These are phyloP conservation scores for Rhodinocichla rosea DNA, from an alignment of 2,113 vertebrate genomes.

Conservation along the genomic window DNA sequence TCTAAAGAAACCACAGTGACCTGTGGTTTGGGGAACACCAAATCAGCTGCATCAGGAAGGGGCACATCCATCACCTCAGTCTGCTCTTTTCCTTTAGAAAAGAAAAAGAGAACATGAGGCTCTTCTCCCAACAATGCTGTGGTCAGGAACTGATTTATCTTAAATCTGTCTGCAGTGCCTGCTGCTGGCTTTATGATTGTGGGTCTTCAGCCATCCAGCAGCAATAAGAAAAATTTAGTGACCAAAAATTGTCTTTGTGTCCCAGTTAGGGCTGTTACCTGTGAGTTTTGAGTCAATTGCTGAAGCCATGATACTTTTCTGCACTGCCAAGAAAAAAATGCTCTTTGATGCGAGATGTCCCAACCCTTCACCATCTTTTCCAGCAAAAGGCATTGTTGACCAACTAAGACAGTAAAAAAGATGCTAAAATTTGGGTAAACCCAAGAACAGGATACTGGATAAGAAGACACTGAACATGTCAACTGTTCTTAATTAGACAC, in stretches of 20 bases:
- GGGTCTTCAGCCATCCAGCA: background rate
- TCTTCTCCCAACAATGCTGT: slow-evolving; percentile 2
- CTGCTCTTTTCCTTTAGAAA: background rate
- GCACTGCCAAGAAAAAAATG: background rate
- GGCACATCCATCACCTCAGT: slow-evolving; percentile 4
- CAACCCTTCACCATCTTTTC: background rate
- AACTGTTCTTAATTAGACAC: background rate
- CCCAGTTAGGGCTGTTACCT: background rate
- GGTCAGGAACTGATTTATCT: slow-evolving; percentile 19
- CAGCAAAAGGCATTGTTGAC: background rate
- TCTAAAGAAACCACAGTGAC: slow-evolving; percentile 18
- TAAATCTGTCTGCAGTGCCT: background rate
- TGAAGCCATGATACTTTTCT: background rate
- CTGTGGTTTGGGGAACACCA: background rate
- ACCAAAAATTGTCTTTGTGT: background rate
- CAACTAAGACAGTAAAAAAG: background rate
- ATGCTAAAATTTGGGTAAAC: background rate
- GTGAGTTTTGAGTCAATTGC: background rate
- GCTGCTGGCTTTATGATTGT: background rate
- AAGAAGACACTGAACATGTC: background rate
- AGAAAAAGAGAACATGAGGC: background rate
- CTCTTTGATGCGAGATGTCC: background rate
- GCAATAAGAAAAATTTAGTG: slow-evolving; percentile 22
- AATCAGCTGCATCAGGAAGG: background rate
- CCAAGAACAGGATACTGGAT: background rate